Base-by-base conservation (phyloP, 2,888 invertebrate species). In the Caenorhabditis afra region DNA sequence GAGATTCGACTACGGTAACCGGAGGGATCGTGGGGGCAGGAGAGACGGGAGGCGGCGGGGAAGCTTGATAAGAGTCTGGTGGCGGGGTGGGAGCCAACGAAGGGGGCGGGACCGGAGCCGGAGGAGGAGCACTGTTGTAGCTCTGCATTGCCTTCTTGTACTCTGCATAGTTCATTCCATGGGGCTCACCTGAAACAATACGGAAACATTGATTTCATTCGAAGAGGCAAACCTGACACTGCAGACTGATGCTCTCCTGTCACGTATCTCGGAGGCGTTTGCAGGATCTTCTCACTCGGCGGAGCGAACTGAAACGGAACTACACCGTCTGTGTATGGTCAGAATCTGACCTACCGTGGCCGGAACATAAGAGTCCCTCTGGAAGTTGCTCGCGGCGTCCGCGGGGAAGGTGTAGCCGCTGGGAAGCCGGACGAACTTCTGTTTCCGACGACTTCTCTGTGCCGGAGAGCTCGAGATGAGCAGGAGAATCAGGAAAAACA, bases 401-500 rank as follows among this genome's bases (percentile, higher is more conserved):
- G 78, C 78, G 5, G 78, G 78, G 37, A 79, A 73, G 10, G 73
- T 73, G 49, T 50, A 79, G 22, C 78, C 78, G 35, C 67, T 73
- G 11, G 79, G 79, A 7, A 73, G 57, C 8, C 79, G 22, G 1
- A 79, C 73, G 41, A 79, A 79, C 57, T 79, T 79, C 14, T 77
- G 68, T 39, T 77, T 77, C 10, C 65, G 23, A 3, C 76, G 50
- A 29, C 23, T 57, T 14, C 68, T 12, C 20, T 68, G 76, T 57
- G 75, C 75, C 20, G 65, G 35, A 23, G 53, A 61, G 58, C 29
- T 61, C n/a, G 66, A 45, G 45, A 66, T 39, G 18, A 57, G 41
- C 8, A 70, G 39, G 4, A 70, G 22, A 47, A 41, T 10, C 0
- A 70, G 16, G 20, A 70, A 16, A 11, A 29, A 29, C 4, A 29